Base-by-base conservation (phyloP, 1,140 invertebrate genomes). In the Acromyrmex echinatior region DNA sequence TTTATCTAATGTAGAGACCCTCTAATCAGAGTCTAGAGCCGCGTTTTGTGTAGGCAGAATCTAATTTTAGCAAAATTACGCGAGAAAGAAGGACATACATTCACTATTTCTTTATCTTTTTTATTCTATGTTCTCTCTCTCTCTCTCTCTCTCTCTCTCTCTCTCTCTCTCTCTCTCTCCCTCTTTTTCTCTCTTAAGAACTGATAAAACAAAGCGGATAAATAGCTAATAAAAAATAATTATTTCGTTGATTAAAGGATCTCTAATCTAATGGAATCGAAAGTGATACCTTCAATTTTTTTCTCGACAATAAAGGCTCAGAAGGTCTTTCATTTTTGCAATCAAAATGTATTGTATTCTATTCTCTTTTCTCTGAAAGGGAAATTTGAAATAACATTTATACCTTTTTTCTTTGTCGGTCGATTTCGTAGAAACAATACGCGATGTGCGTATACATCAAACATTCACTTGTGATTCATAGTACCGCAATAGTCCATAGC, bases 321-420 rank as follows among this genome's bases (percentile, higher is more conserved):
- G 18, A 31, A 21, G n/a, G 10, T 18, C 18, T 65, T 65, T 49
- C 25, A 65, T 45, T 21, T 28, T 49, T 3, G 3, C 14, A 49
- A 78, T 65, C 18, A n/a, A 78, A 31, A 28, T 7, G 9, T n/a
- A 45, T 39, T 60, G n/a, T 78, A 4, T 35, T 25, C 18, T 18
- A 18, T 35, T 66, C 3, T 3, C 16, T 2, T 63, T 2, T 2
- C 25, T 0, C n/a, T 7, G 6, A 68, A 10, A 53, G 3, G 28
- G 28, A 31, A 31, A 31, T 31, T 18, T 53, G 6, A 1, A 1
- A 53, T 28, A 70, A 18, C 56, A 2, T 16, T 18, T 76, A 10
- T 84, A 84, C 80, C 80, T 74, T 74, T 53, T 74, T 74, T 53
- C 14, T 21, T 60, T n/a, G 35, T 21, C 21, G 2, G 21, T 25